Percentiles rank a stretch among this genome's conserved stretches.
phyloP scores from a whole-genome alignment of 2,797 vertebrate species.

The Enteromius paludinosus region DNA sequence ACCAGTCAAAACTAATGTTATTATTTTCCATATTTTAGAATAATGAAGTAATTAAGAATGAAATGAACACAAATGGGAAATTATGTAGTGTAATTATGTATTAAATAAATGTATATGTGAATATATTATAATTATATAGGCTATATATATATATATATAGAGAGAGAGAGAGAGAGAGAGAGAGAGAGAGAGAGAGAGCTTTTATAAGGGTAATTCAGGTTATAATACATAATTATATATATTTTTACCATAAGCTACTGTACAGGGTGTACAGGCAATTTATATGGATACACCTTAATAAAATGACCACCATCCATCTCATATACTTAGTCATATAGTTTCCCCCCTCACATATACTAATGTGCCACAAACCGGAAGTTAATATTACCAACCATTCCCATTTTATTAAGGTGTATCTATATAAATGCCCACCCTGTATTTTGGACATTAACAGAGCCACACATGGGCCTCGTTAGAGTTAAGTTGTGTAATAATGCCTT shows the following conservation, averaged over 20 bases:
- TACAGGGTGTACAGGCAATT: too few species aligned
- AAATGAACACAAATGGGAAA: background rate
- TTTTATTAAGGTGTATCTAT: too few species aligned
- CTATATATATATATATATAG: background rate
- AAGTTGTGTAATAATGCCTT: background rate
- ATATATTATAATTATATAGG: background rate
- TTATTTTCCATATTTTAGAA: background rate
- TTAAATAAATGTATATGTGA: too few species aligned
- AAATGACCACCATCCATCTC: too few species aligned
- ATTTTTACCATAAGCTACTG: background rate
- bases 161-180: too few species aligned
- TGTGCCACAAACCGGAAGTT: too few species aligned
- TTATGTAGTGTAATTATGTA: background rate
- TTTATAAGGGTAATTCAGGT: background rate
- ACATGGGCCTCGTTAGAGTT: background rate
- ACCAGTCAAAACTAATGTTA: background rate
- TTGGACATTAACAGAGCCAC: background rate
- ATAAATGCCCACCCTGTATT: too few species aligned
- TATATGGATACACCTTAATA: too few species aligned
- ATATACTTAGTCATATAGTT: too few species aligned
- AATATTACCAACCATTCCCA: too few species aligned
- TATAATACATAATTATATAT: background rate
- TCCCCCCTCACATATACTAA: too few species aligned
- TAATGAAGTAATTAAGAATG: background rate
- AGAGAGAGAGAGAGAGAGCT: background rate